These are phyloP conservation scores for Aptenodytes forsteri DNA, from an alignment of 2,113 vertebrate genomes.

Conservation along the genomic window DNA sequence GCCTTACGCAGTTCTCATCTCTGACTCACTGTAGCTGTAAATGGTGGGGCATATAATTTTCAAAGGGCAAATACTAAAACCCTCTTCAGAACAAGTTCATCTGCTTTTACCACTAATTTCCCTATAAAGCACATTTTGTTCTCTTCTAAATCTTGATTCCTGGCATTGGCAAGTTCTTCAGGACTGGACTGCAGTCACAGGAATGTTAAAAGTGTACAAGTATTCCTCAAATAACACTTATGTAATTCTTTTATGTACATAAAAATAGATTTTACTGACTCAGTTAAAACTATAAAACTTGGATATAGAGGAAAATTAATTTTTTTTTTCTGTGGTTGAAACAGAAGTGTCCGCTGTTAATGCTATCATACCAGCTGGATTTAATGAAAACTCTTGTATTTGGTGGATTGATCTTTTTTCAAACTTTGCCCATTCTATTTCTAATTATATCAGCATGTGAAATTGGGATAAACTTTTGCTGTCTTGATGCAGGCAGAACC, in stretches of 20 bases:
- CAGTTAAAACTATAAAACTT: not conserved
- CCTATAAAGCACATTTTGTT: not conserved
- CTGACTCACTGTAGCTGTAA: constrained; percentile 29
- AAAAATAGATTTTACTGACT: not conserved
- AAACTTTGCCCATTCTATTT: not conserved
- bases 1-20: not conserved
- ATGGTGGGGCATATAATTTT: not conserved
- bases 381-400: not conserved
- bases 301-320: not conserved
- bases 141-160: not conserved
- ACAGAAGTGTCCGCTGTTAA: not conserved
- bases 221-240: not conserved
- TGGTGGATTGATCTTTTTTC: not conserved
- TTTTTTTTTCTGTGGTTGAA: not conserved
- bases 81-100: not conserved
- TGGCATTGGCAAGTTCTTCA: not conserved
- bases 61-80: not conserved
- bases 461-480: not conserved
- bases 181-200: not conserved
- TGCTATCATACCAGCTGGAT: not conserved
- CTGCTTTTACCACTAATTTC: not conserved
- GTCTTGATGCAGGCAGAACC: not conserved
- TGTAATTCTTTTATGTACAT: not conserved
- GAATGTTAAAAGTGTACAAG: not conserved
- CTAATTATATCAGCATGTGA: not conserved